A percentile compares a stretch with the other conserved stretches of the same genome.
Conservation (phyloP, 2,888 invertebrate species). For the Amblyjoppa fuscipennis region DNA sequence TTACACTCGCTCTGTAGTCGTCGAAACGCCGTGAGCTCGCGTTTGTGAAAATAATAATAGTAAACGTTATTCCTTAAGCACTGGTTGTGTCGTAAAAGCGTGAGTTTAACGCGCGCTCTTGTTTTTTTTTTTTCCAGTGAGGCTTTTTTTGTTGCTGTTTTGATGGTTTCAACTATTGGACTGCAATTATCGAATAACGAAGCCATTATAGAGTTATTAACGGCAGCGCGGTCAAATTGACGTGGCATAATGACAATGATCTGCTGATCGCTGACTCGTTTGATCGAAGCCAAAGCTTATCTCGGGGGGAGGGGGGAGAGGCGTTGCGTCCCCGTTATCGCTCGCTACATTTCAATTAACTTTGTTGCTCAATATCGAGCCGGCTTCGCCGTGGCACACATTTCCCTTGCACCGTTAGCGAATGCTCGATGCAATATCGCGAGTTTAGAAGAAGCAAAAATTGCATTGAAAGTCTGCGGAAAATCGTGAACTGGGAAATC, state of each 20-base stretch:
- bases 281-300: constrained; percentile 23
- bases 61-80: not conserved
- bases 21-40: not conserved
- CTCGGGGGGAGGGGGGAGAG: not conserved
- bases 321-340: not conserved
- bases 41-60: not conserved
- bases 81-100: not conserved
- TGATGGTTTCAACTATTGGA: not conserved
- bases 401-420: not conserved
- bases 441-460: not conserved
- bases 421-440: not conserved
- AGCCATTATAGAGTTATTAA: not conserved
- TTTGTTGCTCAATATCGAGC: not conserved
- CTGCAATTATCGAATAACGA: not conserved
- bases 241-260: not conserved
- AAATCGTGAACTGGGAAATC: not conserved
- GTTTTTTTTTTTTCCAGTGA: not conserved
- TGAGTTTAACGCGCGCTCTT: not conserved
- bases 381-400: not conserved
- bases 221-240: not conserved
- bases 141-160: not conserved
- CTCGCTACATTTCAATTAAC: not conserved
- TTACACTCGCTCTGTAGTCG: not conserved
- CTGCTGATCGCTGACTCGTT: not conserved
- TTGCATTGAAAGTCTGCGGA: not conserved